These are phyloP conservation scores for Struthio camelus DNA, from an alignment of 2,113 vertebrate species.

Conservation along the genomic window DNA sequence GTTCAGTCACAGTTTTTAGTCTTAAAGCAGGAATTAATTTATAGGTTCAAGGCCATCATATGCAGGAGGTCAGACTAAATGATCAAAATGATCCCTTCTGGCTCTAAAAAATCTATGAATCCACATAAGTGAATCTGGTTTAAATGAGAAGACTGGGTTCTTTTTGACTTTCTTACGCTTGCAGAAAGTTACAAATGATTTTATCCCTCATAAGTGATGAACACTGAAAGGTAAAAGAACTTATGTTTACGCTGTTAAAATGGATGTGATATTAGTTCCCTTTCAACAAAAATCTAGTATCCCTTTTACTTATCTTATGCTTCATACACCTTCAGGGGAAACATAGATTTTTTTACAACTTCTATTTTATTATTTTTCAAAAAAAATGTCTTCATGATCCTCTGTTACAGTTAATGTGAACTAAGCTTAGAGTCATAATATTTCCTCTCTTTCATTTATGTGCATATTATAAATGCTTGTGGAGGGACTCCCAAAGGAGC, in stretches of 20 bases:
- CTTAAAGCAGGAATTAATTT: not conserved
- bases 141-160: not conserved
- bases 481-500: not conserved
- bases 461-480: not conserved
- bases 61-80: not conserved
- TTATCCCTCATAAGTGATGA: not conserved
- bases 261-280: not conserved
- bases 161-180: not conserved
- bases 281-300: not conserved
- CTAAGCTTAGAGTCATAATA: not conserved
- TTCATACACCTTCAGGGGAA: not conserved
- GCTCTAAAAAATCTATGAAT: not conserved
- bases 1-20: not conserved
- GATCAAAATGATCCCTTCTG: not conserved
- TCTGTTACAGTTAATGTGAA: not conserved
- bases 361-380: not conserved
- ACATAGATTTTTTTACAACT: not conserved
- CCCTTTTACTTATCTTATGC: not conserved
- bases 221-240: not conserved
- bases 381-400: not conserved
- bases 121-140: not conserved
- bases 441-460: not conserved
- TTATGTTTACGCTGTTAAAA: not conserved
- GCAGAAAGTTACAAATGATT: not conserved
- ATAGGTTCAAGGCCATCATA: not conserved